Base-by-base conservation (phyloP, 2,113 vertebrate species). In the Phylloscopus trochilus region DNA sequence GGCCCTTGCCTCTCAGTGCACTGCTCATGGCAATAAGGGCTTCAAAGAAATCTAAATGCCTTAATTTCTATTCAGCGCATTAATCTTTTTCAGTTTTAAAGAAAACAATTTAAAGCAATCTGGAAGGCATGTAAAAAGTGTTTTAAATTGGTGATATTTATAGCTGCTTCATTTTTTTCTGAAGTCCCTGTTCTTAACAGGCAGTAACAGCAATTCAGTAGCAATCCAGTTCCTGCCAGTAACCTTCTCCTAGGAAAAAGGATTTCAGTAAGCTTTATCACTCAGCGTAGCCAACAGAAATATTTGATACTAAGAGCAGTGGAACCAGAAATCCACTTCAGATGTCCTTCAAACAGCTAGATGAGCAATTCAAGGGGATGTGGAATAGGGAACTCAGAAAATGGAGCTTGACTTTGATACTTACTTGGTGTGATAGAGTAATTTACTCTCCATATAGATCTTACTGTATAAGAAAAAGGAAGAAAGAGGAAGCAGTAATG, bases 381-480 rank as follows among this genome's bases (percentile, higher is more conserved):
- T 56, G 81, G 94, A 97, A 97, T 91, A 82, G 94, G 97, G 96
- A 97, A 86, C 59, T 80, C 87, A 88, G 92, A 97, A 97, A 96
- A 97, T 95, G 93, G 96, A 93, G 76, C 87, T 95, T 97, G 97
- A 98, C 97, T 97, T 98, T 98, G 97, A 97, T 96, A 95, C 96
- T 98, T 96, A 97, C 87, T 97, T 97, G 92, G 86, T 90, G 92
- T 98, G 97, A 98, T 98, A 97, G 96, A 97, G 89, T 97, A 97
- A 98, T 98, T 98, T 97, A 97, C 87, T 97, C 93, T 95, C 92
- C 68, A 62, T 96, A 96, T 94, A 97, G 97, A 97, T 97, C 93
- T 97, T 87, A 96, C 94, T 85, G 62, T 94, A 88, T 92, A 95
- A 97, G 94, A 86, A 96, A 97, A 95, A 92, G 68, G 60, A 96